Evolutionary conservation across 2,113 vertebrate genomes (phyloP), one percentile per base, ranked within the genome.

Genomic region (Sigmodon hispidus): DNA sequence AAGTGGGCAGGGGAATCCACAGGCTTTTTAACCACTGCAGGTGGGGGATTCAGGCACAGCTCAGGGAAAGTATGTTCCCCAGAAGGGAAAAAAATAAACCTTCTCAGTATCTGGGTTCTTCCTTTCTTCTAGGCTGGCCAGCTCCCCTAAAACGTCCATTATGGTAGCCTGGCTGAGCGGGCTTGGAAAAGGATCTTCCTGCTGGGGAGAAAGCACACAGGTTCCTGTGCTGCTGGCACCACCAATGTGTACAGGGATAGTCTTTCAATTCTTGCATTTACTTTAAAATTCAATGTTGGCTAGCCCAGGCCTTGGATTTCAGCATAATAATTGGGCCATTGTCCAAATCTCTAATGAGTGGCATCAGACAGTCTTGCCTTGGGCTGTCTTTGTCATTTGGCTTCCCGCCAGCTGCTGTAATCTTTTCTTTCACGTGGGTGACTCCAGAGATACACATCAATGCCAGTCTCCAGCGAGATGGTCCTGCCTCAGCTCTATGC

Each of bases 361-460:
- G 55, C 73, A 55, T 93, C 72, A 45, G 15, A 80, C 45, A 17
- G 11, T 80, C 75, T n/a, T 80, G 83, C 59, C 70, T 29, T 72
- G 48, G 50, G 57, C 76, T 95, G 69, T 94, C 88, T 80, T 90
- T 90, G 84, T 83, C 87, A 36, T 57, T 63, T 93, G 95, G 89
- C 79, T 59, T 85, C 75, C 80, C 72, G 73, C 88, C 81, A 93
- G 63, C 88, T 2, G 29, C 88, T 91, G 34, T 72, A 84, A 94
- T 90, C 93, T 87, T 93, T 89, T 55, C 83, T 86, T 93, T 50
- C 36, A 63, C n/a, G 12, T 75, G 45, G 93, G 81, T 73, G 85
- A 75, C 73, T 87, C 36, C 29, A 48, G 88, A 87, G 80, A 87
- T 7, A 12, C 52, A 59, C 50, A 31, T 67, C 48, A 59, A 83